Conservation (phyloP, 2,797 vertebrate genomes). For the Pipistrellus pipistrellus region DNA sequence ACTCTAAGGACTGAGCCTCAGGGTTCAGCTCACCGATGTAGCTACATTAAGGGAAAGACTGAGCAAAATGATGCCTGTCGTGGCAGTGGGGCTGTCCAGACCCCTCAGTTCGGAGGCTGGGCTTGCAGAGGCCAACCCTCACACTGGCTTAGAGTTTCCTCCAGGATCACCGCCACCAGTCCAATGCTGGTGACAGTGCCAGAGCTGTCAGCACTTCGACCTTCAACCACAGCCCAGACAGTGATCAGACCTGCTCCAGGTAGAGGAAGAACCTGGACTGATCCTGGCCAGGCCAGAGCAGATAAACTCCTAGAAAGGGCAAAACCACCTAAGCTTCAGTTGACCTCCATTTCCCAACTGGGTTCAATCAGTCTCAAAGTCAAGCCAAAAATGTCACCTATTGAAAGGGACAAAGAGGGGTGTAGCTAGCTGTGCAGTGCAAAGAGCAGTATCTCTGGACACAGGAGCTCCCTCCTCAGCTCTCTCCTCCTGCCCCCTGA, state of each 20-base stretch:
- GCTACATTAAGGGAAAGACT: background rate
- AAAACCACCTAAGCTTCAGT: background rate
- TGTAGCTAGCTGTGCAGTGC: too few relatives aligned
- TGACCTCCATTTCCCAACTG: background rate
- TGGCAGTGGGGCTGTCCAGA: background rate
- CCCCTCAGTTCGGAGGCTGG: too few relatives aligned
- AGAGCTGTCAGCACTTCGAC: background rate
- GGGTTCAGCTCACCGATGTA: background rate
- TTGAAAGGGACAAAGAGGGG: background rate
- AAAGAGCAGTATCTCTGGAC: background rate
- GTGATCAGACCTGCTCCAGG: too few relatives aligned
- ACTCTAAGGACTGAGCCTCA: background rate
- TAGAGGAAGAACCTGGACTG: background rate
- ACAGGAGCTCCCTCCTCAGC: fast-evolving
- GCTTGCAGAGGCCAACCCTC: background rate
- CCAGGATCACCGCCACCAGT: background rate
- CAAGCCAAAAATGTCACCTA: background rate
- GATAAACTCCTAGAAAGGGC: background rate
- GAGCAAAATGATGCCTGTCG: fast-evolving
- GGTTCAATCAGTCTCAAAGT: background rate
- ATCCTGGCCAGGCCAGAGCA: background rate
- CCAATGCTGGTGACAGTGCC: fast-evolving
- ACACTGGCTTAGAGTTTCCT: background rate
- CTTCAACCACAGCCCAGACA: background rate
- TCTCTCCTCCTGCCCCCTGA: too few relatives aligned